Conservation (phyloP, 2,797 vertebrate genomes). For the Crenuchus spilurus region DNA sequence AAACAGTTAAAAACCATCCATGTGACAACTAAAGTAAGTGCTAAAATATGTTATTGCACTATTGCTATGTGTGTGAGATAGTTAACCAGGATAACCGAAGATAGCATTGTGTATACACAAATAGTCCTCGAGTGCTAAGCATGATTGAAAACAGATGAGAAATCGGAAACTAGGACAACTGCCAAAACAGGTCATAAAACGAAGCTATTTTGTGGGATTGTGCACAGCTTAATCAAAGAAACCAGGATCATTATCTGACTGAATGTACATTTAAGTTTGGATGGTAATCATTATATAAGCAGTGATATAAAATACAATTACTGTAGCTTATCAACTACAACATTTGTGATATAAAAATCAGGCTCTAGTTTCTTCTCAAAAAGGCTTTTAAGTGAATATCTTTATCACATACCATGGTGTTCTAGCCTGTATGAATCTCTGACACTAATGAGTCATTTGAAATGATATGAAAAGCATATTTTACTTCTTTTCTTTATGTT, state of each 20-base stretch:
- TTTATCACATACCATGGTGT: too few species aligned
- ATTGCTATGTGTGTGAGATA: neutral
- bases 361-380: too few species aligned
- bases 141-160: conserved; percentile 39
- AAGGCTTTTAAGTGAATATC: too few species aligned
- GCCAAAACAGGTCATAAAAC: conserved; percentile 24
- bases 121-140: neutral
- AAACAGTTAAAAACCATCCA: conserved; percentile 33
- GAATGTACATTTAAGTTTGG: neutral
- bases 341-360: conserved; percentile 1
- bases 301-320: neutral
- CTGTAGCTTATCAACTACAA: neutral
- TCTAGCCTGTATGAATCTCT: too few species aligned
- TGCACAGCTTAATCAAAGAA: conserved; percentile 9
- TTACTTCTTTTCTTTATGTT: too few species aligned
- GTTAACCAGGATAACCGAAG: conserved; percentile 12
- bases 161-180: conserved; percentile 13
- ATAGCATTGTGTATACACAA: conserved; percentile 31
- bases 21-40: conserved; percentile 21
- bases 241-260: neutral
- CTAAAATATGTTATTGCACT: conserved; percentile 20
- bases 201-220: neutral
- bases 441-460: too few species aligned
- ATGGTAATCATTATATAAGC: neutral
- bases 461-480: too few species aligned